These are phyloP conservation scores for Connochaetes taurinus DNA, from an alignment of 2,113 vertebrate species.

Conservation along the genomic window DNA sequence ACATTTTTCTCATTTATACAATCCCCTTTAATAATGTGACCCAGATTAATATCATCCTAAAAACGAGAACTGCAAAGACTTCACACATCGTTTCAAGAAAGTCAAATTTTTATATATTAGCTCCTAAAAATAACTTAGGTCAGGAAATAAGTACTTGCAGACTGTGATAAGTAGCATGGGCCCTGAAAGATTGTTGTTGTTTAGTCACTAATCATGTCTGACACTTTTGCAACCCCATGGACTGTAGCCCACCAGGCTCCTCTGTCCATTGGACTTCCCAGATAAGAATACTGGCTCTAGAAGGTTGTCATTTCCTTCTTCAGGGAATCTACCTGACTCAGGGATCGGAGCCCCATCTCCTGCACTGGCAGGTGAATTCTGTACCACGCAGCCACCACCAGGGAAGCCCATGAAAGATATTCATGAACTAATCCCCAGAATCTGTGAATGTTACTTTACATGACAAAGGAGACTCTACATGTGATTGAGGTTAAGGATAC, in stretches of 20 bases:
- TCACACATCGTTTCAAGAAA: conserved; percentile 48
- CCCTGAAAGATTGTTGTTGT: neutral
- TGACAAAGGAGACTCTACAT: neutral
- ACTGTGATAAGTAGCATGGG: neutral
- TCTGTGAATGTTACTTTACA: neutral
- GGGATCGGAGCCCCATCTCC: neutral
- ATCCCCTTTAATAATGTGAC: conserved; percentile 38
- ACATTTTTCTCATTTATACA: conserved; percentile 33
- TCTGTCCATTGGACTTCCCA: neutral
- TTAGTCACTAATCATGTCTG: neutral
- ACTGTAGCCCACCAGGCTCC: neutral
- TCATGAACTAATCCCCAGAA: neutral
- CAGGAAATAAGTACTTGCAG: neutral
- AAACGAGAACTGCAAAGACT: neutral
- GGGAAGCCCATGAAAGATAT: neutral
- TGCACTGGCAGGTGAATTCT: neutral
- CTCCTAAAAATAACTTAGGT: neutral
- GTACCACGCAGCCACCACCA: neutral
- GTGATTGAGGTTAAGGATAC: neutral
- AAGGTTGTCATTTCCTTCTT: neutral
- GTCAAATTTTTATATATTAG: neutral
- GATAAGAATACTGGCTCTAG: neutral
- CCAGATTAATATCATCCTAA: neutral
- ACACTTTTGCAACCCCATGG: neutral
- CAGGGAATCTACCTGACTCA: neutral